phyloP scores from a whole-genome alignment of 2,888 invertebrate species.

The Coenonympha glycerion region DNA sequence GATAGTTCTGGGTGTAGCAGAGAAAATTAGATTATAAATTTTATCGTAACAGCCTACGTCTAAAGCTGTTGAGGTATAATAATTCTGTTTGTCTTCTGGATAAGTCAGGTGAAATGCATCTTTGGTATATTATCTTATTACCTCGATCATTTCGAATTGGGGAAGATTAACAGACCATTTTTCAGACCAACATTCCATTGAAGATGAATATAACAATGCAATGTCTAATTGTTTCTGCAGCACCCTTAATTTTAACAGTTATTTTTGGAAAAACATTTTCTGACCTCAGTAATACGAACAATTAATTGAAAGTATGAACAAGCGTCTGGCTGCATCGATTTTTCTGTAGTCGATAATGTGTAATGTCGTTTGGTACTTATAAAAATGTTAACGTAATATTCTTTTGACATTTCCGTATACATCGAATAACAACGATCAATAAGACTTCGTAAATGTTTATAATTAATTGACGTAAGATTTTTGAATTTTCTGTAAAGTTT shows the following conservation, averaged over 20 bases:
- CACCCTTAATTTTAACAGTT: background rate
- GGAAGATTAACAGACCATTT: too few relatives aligned
- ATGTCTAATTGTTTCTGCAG: background rate
- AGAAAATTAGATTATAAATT: too few relatives aligned
- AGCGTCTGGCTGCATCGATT: conserved; percentile 10
- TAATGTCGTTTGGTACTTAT: conserved; percentile 6
- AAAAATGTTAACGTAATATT: conserved; percentile 10
- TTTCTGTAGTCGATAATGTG: conserved; percentile 8
- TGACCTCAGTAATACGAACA: background rate
- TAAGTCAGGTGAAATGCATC: too few relatives aligned
- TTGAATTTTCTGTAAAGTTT: conserved; percentile 20
- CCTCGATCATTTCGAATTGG: too few relatives aligned
- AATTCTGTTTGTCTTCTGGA: too few relatives aligned
- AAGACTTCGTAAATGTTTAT: conserved; percentile 18
- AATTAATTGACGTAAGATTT: conserved; percentile 20
- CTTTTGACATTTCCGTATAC: conserved; percentile 20
- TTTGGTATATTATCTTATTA: too few relatives aligned
- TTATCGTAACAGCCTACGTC: too few relatives aligned
- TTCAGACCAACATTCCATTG: too few relatives aligned
- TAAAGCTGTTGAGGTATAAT: too few relatives aligned
- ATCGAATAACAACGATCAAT: conserved; percentile 28
- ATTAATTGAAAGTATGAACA: background rate
- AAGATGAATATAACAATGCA: too few relatives aligned
- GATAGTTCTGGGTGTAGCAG: too few relatives aligned
- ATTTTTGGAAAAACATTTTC: background rate